These are phyloP conservation scores for Mormyrus proboscirostris DNA, from an alignment of 2,797 vertebrate genomes.

Conservation along the genomic window DNA sequence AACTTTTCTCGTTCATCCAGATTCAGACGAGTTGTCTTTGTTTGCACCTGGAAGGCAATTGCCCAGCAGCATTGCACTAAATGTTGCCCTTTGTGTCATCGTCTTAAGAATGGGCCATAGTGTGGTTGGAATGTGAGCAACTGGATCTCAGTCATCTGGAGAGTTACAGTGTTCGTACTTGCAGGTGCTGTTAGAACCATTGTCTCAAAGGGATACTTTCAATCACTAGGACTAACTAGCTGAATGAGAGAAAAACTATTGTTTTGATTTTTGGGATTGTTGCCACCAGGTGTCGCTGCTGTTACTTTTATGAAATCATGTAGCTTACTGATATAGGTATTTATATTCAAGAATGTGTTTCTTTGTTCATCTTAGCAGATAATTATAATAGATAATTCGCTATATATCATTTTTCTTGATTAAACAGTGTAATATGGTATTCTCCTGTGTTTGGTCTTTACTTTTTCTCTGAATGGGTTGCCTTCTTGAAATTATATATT, in stretches of 20 bases:
- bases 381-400: not conserved
- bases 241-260: not conserved
- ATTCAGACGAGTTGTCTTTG: not conserved
- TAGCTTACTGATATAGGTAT: not conserved
- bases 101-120: not conserved
- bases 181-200: not conserved
- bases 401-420: not conserved
- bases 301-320: not conserved
- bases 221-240: not conserved
- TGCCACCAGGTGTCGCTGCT: slow-evolving; percentile 34
- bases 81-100: not conserved
- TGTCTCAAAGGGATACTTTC: not conserved
- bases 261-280: not conserved
- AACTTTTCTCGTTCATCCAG: not conserved
- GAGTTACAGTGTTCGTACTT: not conserved
- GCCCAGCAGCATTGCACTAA: not conserved
- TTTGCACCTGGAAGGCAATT: not conserved
- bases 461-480: not conserved
- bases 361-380: not conserved
- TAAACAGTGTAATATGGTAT: not conserved
- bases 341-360: not conserved
- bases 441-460: not conserved
- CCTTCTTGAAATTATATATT: not conserved
- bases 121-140: not conserved
- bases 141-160: not conserved